A percentile compares a stretch with the other conserved stretches of the same genome.
Evolutionary conservation across 1,140 invertebrate genomes (phyloP).

Genomic region (Zaprionus ghesquierei): DNA sequence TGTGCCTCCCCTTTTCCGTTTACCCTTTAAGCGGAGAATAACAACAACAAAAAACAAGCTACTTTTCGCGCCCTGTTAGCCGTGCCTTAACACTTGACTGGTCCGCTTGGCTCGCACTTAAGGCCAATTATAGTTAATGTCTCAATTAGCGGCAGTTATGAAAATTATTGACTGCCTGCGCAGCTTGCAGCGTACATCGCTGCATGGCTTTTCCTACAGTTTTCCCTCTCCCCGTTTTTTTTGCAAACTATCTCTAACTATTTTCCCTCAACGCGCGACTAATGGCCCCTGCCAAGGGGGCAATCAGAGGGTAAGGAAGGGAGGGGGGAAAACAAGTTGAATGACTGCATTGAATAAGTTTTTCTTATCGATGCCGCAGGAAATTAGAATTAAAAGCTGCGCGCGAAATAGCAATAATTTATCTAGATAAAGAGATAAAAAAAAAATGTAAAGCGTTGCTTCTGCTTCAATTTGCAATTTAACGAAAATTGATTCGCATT

Average conservation of each 20-base stretch:
- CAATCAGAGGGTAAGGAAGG: background rate
- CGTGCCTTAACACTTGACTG: constrained; percentile 66
- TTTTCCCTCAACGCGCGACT: constrained; percentile 33
- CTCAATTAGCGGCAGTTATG: constrained; percentile 78
- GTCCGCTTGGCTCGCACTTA: constrained; percentile 56
- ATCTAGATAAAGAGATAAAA: background rate
- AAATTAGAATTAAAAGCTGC: constrained; percentile 6
- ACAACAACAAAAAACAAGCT: constrained; percentile 5
- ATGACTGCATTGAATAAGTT: constrained; percentile 33
- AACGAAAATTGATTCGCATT: background rate
- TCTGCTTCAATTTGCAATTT: background rate
- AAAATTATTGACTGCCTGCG: constrained; percentile 72
- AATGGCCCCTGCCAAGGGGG: constrained; percentile 13
- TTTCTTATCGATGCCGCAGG: constrained; percentile 20
- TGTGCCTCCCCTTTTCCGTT: background rate
- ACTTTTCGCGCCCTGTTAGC: constrained; percentile 37
- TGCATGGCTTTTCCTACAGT: constrained; percentile 2
- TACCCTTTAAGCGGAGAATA: constrained; percentile 28
- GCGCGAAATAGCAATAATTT: background rate
- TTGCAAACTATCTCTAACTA: constrained; percentile 41
- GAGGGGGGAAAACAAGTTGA: constrained; percentile 16
- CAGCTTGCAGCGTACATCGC: constrained; percentile 18
- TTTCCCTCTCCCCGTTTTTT: constrained; percentile 27
- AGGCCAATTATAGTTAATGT: constrained; percentile 74
- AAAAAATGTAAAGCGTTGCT: background rate